A percentile compares a stretch with the other conserved stretches of the same genome.
phyloP scores from a whole-genome alignment of 2,797 vertebrate species.

The Trematomus bernacchii region DNA sequence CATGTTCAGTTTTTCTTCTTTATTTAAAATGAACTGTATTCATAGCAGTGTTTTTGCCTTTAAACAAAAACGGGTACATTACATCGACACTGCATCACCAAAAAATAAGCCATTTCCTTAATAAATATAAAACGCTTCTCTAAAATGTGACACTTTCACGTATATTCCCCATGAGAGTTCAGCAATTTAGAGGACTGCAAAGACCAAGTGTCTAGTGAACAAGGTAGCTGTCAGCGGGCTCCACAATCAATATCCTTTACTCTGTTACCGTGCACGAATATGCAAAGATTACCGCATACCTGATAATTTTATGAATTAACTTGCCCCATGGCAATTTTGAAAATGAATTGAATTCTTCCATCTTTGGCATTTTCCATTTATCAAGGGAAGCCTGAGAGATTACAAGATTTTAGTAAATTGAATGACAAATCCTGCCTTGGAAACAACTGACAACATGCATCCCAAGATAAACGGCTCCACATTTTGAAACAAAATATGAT shows the following conservation, averaged over 20 bases:
- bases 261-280: constrained; percentile 33
- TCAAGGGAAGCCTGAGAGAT: constrained; percentile 33
- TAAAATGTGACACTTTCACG: constrained; percentile 41
- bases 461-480: not conserved
- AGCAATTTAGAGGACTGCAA: constrained; percentile 37
- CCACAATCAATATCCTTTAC: constrained; percentile 50
- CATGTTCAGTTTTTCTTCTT: not conserved
- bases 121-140: constrained; percentile 29
- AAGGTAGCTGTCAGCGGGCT: constrained; percentile 39
- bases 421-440: constrained; percentile 25
- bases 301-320: constrained; percentile 46
- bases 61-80: not conserved
- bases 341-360: constrained; percentile 48
- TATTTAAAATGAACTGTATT: not conserved
- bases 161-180: constrained; percentile 49
- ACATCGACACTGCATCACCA: not conserved
- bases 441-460: not conserved
- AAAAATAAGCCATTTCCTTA: constrained; percentile 33
- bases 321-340: constrained; percentile 13
- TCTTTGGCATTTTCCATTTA: constrained; percentile 51
- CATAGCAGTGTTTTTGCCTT: rapidly evolving
- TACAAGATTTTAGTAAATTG: constrained; percentile 7
- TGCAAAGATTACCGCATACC: constrained; percentile 24
- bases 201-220: constrained; percentile 48
- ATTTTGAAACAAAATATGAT: not conserved